phyloP scores from a whole-genome alignment of 2,113 vertebrate genomes.

The Thamnophis sirtalis region DNA sequence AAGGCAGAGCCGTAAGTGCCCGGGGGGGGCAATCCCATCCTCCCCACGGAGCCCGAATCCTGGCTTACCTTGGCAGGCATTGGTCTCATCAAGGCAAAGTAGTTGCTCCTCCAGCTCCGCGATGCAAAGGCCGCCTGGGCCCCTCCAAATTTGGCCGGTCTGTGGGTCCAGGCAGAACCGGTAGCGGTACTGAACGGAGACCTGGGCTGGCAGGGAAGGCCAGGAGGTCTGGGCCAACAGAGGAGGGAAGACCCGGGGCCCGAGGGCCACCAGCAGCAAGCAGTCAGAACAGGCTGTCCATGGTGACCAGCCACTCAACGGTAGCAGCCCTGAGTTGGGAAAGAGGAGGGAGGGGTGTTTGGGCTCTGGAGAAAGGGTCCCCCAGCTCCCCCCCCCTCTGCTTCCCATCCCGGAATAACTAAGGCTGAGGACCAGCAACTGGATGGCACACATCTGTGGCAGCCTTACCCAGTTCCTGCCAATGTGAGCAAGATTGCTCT shows the following conservation, averaged over 20 bases:
- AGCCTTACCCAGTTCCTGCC: background rate
- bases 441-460: too few species aligned
- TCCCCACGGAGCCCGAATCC: rapidly evolving
- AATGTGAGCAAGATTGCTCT: background rate
- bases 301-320: constrained; percentile 81
- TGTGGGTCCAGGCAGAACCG: constrained; percentile 80
- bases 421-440: too few species aligned
- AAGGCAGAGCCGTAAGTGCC: too few species aligned
- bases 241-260: background rate
- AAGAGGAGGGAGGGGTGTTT: background rate
- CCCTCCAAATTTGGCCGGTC: constrained; percentile 64
- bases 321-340: constrained; percentile 44
- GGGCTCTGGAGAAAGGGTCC: background rate
- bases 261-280: constrained; percentile 35
- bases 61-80: constrained; percentile 69
- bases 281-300: constrained; percentile 85
- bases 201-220: constrained; percentile 1
- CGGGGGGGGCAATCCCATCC: rapidly evolving
- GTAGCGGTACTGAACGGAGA: constrained; percentile 76
- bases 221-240: background rate
- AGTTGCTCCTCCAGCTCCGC: constrained; percentile 69
- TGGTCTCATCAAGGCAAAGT: constrained; percentile 67
- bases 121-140: constrained; percentile 56
- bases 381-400: too few species aligned
- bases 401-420: too few species aligned